A percentile compares a stretch with the other conserved stretches of the same genome.
phyloP scores from a whole-genome alignment of 1,140 invertebrate genomes.

The Lycorma delicatula region DNA sequence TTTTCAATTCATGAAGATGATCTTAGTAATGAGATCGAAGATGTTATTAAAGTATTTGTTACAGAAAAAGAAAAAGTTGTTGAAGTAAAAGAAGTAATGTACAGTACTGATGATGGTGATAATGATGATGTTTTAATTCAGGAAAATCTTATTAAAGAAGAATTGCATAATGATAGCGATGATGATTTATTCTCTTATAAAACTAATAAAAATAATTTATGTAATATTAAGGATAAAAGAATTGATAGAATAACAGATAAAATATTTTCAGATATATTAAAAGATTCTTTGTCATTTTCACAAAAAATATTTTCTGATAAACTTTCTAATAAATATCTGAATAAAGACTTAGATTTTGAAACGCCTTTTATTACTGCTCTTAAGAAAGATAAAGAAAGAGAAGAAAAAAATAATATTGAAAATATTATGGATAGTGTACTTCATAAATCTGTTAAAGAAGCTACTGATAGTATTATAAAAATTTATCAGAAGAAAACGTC shows the following conservation, averaged over 20 bases:
- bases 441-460: constrained; percentile 19
- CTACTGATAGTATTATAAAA: constrained; percentile 16
- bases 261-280: constrained; percentile 9
- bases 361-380: constrained; percentile 14
- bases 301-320: no score
- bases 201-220: background rate
- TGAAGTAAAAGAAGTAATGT: background rate
- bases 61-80: background rate
- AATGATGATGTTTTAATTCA: background rate
- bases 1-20: no score
- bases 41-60: background rate
- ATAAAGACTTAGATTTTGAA: no score
- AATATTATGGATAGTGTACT: constrained; percentile 14
- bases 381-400: constrained; percentile 4
- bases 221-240: background rate
- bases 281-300: constrained; percentile 11
- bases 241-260: constrained; percentile 17
- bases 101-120: background rate
- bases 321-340: no score
- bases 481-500: constrained; percentile 16
- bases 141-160: background rate
- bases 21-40: background rate
- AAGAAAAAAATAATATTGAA: constrained; percentile 10
- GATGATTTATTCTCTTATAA: background rate
- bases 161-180: background rate